Conservation (phyloP, 2,113 vertebrate genomes). For the Pitta sordida region DNA sequence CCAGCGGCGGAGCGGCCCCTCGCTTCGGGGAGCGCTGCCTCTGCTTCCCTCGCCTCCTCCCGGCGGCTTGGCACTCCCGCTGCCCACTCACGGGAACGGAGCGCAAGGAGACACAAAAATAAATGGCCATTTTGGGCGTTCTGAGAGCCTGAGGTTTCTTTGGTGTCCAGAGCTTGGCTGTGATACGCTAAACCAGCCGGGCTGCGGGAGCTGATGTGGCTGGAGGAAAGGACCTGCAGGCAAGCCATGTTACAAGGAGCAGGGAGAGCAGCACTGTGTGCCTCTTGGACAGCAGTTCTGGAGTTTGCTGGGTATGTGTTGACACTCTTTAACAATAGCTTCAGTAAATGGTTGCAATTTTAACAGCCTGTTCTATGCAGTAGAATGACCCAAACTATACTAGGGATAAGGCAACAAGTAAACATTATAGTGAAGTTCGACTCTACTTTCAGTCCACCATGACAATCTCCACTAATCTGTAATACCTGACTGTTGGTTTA, state of each 20-base stretch:
- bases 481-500: neutral
- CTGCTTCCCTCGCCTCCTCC: neutral
- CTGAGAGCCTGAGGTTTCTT: neutral
- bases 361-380: neutral
- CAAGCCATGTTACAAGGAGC: accelerated
- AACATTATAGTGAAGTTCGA: neutral
- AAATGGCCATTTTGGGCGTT: neutral
- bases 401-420: neutral
- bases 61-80: neutral
- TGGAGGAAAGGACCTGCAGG: neutral
- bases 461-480: neutral
- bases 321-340: accelerated
- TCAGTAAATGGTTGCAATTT: neutral
- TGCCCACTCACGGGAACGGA: no score
- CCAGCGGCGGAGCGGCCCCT: neutral
- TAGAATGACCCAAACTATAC: neutral
- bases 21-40: no score
- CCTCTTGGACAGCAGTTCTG: neutral
- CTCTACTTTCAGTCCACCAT: neutral
- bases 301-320: accelerated
- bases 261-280: neutral
- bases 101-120: neutral
- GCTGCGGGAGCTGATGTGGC: accelerated
- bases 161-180: neutral
- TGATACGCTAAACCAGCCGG: accelerated